phyloP scores from a whole-genome alignment of 2,113 vertebrate species.

The Chinchilla lanigera region DNA sequence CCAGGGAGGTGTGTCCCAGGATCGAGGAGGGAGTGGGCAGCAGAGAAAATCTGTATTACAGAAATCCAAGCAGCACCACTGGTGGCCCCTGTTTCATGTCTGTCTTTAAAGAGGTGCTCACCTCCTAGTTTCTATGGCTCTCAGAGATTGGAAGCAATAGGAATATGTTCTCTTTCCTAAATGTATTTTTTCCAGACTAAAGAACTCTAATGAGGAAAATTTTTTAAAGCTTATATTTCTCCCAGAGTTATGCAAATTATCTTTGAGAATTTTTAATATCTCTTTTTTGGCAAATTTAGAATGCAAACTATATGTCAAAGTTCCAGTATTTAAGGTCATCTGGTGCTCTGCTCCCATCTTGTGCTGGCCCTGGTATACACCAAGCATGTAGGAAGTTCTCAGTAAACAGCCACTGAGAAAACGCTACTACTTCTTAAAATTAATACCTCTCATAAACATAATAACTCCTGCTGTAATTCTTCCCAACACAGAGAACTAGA shows the following conservation, averaged over 20 bases:
- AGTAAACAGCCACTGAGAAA: neutral
- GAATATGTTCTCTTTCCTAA: neutral
- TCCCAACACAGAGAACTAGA: neutral
- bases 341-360: neutral
- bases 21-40: neutral
- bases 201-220: neutral
- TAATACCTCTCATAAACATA: neutral
- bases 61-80: neutral
- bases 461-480: neutral
- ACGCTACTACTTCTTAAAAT: neutral
- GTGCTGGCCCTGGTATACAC: neutral
- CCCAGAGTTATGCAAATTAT: neutral
- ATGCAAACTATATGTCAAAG: neutral
- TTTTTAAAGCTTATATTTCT: neutral
- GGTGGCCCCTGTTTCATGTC: neutral
- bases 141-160: neutral
- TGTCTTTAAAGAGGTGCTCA: neutral
- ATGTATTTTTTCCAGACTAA: neutral
- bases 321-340: neutral
- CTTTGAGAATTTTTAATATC: neutral
- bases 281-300: neutral
- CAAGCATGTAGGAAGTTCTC: neutral
- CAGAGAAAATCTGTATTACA: neutral
- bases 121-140: neutral
- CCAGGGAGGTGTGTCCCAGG: neutral